A percentile compares a stretch with the other conserved stretches of the same genome.
Conservation (phyloP, 1,140 invertebrate genomes). For the Probaryconus sp. region DNA sequence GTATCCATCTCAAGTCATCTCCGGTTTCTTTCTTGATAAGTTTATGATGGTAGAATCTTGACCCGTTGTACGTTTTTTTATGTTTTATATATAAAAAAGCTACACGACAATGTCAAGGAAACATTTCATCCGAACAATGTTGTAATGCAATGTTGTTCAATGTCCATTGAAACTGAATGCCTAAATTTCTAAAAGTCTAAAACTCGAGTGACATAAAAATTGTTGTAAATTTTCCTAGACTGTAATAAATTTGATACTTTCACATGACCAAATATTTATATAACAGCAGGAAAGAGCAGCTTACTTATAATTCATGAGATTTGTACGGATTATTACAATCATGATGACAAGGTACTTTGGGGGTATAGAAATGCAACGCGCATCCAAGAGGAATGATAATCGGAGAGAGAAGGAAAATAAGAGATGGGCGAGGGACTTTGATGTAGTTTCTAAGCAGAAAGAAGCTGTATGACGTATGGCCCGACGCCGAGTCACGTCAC, state of each 20-base stretch:
- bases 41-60: conserved; percentile 30
- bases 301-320: conserved; percentile 10
- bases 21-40: conserved; percentile 51
- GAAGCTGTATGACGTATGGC: conserved; percentile 72
- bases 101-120: conserved; percentile 8
- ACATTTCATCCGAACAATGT: too few relatives aligned
- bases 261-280: background rate
- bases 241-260: too few relatives aligned
- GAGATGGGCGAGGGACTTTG: conserved; percentile 37
- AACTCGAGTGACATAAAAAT: too few relatives aligned
- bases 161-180: too few relatives aligned
- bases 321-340: conserved; percentile 24
- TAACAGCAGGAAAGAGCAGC: too few relatives aligned
- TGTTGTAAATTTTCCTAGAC: too few relatives aligned
- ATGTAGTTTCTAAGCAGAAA: conserved; percentile 48
- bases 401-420: conserved; percentile 28
- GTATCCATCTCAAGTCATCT: conserved; percentile 67
- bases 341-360: conserved; percentile 33
- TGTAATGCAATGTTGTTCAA: too few relatives aligned
- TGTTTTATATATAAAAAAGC: background rate
- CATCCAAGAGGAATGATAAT: conserved; percentile 43
- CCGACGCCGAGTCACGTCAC: conserved; percentile 67
- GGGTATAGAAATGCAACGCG: conserved; percentile 32
- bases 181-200: too few relatives aligned
- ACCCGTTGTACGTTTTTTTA: conserved; percentile 25